Evolutionary conservation across 2,113 vertebrate genomes (phyloP).

Genomic region (Xiphophorus maculatus): DNA sequence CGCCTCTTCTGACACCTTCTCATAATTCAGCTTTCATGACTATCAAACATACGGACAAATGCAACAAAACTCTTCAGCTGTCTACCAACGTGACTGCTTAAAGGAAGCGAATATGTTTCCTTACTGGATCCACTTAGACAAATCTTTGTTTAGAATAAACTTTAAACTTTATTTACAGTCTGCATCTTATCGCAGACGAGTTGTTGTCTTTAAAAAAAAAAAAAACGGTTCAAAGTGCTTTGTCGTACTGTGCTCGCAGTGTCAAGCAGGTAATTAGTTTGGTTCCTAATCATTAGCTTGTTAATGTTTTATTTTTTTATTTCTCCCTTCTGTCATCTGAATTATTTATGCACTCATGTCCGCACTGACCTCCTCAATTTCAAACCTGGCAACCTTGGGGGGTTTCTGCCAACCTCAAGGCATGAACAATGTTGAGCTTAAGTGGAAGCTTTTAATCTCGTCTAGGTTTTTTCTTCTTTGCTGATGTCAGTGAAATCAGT

Average conservation of each 20-base stretch:
- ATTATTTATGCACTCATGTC: slow-evolving; percentile 50
- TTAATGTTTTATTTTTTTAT: slow-evolving; percentile 71
- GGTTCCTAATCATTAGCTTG: slow-evolving; percentile 50
- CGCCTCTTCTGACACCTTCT: slow-evolving; percentile 1
- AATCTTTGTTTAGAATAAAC: slow-evolving; percentile 26
- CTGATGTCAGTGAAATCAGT: neutral
- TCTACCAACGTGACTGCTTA: slow-evolving; percentile 1
- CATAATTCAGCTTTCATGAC: slow-evolving; percentile 9
- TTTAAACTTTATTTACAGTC: slow-evolving; percentile 30
- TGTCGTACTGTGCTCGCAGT: slow-evolving; percentile 46
- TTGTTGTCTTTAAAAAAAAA: slow-evolving; percentile 51
- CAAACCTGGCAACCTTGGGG: neutral
- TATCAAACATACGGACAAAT: slow-evolving; percentile 2
- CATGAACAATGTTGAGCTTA: neutral
- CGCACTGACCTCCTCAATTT: slow-evolving; percentile 55
- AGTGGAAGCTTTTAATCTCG: too few relatives aligned
- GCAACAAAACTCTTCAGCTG: neutral
- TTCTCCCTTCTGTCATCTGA: slow-evolving; percentile 40
- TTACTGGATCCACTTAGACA: neutral
- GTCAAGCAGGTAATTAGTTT: slow-evolving; percentile 43
- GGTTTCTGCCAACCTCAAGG: neutral
- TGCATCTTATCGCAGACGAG: slow-evolving; percentile 67
- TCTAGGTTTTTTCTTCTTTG: neutral
- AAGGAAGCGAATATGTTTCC: neutral
- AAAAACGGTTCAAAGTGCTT: slow-evolving; percentile 70